Conservation (phyloP, 2,888 invertebrate species). For the Meandrusa payeni region DNA sequence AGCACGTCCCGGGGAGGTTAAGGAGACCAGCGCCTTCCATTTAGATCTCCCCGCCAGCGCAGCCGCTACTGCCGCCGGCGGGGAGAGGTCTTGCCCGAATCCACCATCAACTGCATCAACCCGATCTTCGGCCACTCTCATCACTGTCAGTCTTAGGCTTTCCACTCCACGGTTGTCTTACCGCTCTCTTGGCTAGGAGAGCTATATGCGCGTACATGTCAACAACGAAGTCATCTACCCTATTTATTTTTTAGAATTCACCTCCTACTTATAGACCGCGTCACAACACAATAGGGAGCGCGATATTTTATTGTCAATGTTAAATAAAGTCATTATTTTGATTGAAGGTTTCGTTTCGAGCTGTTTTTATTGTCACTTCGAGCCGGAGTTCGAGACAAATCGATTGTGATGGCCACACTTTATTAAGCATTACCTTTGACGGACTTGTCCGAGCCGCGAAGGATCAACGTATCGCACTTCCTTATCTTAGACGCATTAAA, state of each 20-base stretch:
- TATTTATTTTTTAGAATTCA: slow-evolving; percentile 35
- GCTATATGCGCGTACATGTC: too few relatives aligned
- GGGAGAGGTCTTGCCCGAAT: too few relatives aligned
- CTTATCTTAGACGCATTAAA: slow-evolving; percentile 3
- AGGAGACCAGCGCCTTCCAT: too few relatives aligned
- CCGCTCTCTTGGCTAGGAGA: too few relatives aligned
- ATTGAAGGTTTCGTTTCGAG: slow-evolving; percentile 58
- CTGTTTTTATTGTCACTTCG: slow-evolving; percentile 45
- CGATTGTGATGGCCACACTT: slow-evolving; percentile 65
- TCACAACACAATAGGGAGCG: slow-evolving; percentile 56
- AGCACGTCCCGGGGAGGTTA: too few relatives aligned
- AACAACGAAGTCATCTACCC: slow-evolving; percentile 36
- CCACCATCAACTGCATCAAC: too few relatives aligned
- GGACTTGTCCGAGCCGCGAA: slow-evolving; percentile 4
- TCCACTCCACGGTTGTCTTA: too few relatives aligned
- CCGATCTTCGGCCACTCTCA: too few relatives aligned
- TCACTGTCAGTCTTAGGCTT: too few relatives aligned
- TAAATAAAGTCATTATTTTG: slow-evolving; percentile 81
- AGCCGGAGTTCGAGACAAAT: slow-evolving; percentile 57
- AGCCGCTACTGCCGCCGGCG: too few relatives aligned
- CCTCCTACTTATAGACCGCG: slow-evolving; percentile 47
- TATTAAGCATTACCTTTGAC: slow-evolving; percentile 36
- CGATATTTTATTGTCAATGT: slow-evolving; percentile 78
- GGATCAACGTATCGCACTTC: neutral
- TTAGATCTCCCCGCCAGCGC: too few relatives aligned